Conservation (phyloP, 2,113 vertebrate species). For the Piliocolobus tephrosceles region DNA sequence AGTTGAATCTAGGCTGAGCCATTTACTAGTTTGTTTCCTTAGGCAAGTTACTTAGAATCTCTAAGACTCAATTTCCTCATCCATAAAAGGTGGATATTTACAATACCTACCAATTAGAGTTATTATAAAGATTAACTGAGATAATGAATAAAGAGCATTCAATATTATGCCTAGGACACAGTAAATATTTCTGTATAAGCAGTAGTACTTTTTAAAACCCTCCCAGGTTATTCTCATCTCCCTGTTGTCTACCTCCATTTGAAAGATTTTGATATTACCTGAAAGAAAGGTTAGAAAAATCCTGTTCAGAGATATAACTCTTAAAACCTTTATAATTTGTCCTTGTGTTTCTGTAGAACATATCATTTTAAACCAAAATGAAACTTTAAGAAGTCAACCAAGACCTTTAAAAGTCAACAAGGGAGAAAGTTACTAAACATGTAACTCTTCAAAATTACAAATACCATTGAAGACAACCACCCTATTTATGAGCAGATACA, state of each 20-base stretch:
- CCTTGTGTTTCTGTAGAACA: not conserved
- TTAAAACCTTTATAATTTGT: slow-evolving; percentile 36
- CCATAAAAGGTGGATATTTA: slow-evolving; percentile 12
- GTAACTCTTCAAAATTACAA: slow-evolving; percentile 43
- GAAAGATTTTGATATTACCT: slow-evolving; percentile 48
- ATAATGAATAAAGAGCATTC: slow-evolving; percentile 51
- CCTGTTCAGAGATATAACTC: not conserved
- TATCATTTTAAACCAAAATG: slow-evolving; percentile 38
- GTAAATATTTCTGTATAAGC: slow-evolving; percentile 4
- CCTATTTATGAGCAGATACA: slow-evolving; percentile 7
- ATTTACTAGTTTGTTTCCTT: slow-evolving; percentile 42
- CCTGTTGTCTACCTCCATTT: not conserved
- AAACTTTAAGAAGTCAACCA: not conserved
- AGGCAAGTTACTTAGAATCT: slow-evolving; percentile 46
- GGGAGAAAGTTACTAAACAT: slow-evolving; percentile 27
- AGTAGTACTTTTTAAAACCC: slow-evolving; percentile 6
- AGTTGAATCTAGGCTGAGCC: slow-evolving; percentile 13
- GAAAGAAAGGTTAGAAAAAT: slow-evolving; percentile 52
- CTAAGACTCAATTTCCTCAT: slow-evolving; percentile 27
- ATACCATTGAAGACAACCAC: slow-evolving; percentile 28
- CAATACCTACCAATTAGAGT: slow-evolving; percentile 27
- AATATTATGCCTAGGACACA: slow-evolving; percentile 5
- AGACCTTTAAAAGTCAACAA: slow-evolving; percentile 45
- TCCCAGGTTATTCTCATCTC: not conserved
- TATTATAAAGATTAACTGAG: slow-evolving; percentile 59